Evolutionary conservation across 92 coral and sea anemone genomes (phyloP).

Genomic region (Bergia puertoricense): DNA sequence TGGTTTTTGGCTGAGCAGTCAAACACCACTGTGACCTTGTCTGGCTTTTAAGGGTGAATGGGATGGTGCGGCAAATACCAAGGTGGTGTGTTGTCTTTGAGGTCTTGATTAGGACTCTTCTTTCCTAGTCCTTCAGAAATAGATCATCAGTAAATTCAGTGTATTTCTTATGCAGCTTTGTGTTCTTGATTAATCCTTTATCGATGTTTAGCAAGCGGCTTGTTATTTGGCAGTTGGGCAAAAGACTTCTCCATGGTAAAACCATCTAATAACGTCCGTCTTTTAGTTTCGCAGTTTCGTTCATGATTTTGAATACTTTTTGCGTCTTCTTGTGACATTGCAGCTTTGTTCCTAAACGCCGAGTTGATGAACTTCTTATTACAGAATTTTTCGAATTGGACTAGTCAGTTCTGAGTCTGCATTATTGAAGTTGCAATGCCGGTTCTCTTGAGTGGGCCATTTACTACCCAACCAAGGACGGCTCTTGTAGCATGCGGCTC

Average conservation of each 20-base stretch:
- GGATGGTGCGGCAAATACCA: constrained; percentile 72
- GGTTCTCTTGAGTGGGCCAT: constrained; percentile 38
- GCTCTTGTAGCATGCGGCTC: constrained; percentile 1
- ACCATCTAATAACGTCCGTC: constrained; percentile 63
- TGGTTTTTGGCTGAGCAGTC: constrained; percentile 62
- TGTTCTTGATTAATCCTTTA: constrained; percentile 38
- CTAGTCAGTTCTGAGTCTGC: constrained; percentile 38
- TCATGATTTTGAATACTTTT: constrained; percentile 47
- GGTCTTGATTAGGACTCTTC: constrained; percentile 41
- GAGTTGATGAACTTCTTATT: constrained; percentile 58
- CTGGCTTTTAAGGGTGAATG: constrained; percentile 59
- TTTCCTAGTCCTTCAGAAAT: constrained; percentile 51
- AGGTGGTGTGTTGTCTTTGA: constrained; percentile 28
- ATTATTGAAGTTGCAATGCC: constrained; percentile 28
- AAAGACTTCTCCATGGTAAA: constrained; percentile 53
- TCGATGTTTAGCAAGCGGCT: constrained; percentile 55
- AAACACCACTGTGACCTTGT: constrained; percentile 52
- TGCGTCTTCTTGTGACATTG: constrained; percentile 55
- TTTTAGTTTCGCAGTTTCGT: constrained; percentile 49
- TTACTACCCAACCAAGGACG: constrained; percentile 38
- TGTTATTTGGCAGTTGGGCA: constrained; percentile 53
- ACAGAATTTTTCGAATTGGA: constrained; percentile 46
- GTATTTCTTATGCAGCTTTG: constrained; percentile 44
- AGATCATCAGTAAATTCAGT: constrained; percentile 51
- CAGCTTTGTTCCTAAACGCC: constrained; percentile 24